Evolutionary conservation across 2,113 vertebrate species (phyloP), one percentile per base, ranked within the genome.

Genomic region (Pseudorectes ferrugineus): DNA sequence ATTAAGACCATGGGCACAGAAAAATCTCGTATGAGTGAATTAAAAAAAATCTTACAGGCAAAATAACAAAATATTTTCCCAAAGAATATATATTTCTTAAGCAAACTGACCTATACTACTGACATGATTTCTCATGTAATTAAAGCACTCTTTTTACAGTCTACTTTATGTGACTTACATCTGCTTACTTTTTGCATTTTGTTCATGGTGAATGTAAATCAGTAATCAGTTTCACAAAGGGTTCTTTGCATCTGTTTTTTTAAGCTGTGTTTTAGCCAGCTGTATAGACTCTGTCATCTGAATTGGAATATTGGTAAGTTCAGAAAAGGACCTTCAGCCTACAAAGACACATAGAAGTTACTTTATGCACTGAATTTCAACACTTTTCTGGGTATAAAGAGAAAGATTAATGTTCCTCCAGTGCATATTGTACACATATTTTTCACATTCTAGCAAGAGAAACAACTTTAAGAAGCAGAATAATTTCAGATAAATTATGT

Each of bases 401-500:
- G 45, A 79, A 94, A 80, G 59, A 84, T 93, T 80, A 74, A 81
- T 1, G 0, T 93, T 94, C 67, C 16, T 84, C 20, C 11, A 22
- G 25, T 74, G 63, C 51, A 42, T 89, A 83, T 66, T 67, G 25
- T 81, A 18, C 2, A 5, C 45, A 14, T 59, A 55, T 65, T 92
- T 84, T 93, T 42, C 77, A 81, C n/a, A 9, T 92, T 94, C 49
- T 77, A 93, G 62, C 18, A 78, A 68, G 31, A 87, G 65, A 81
- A 88, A 68, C 46, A 77, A 49, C 80, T 82, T 89, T 51, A 81
- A 92, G 73, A 80, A 76, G 67, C 51, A 84, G 63, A 93, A 63
- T 86, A 67, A 92, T 92, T 95, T 94, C 71, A 65, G 81, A 72
- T 85, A 85, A 94, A 83, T 94, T 91, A 83, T 86, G 55, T 89